A percentile compares a stretch with the other conserved stretches of the same genome.
Conservation (phyloP, 2,113 vertebrate species). For the Charina bottae region DNA sequence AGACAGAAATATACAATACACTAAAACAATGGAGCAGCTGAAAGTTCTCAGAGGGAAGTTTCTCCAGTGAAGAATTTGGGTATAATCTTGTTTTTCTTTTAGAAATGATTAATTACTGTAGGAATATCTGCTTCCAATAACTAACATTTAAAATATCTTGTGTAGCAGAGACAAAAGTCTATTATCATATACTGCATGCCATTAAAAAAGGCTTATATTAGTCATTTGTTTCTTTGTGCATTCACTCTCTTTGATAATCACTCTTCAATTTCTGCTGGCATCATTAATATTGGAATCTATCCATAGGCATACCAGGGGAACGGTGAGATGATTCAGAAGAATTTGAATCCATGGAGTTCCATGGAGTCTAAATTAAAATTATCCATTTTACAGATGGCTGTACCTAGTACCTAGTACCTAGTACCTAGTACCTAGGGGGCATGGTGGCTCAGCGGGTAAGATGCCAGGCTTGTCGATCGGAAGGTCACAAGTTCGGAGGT, state of each 20-base stretch:
- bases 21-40: constrained; percentile 33
- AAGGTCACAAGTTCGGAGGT: too few relatives aligned
- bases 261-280: neutral
- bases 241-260: neutral
- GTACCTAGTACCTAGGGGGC: too few relatives aligned
- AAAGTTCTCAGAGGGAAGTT: constrained; percentile 44
- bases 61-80: constrained; percentile 45
- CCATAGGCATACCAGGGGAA: too few relatives aligned
- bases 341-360: neutral
- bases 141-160: constrained; percentile 23
- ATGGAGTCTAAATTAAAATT: neutral
- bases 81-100: constrained; percentile 46
- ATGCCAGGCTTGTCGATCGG: too few relatives aligned
- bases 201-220: neutral
- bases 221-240: neutral
- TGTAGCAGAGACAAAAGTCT: constrained; percentile 16
- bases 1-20: constrained; percentile 13
- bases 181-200: neutral
- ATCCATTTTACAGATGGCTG: neutral
- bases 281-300: neutral
- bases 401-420: neutral
- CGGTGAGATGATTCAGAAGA: neutral
- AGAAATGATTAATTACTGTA: constrained; percentile 44
- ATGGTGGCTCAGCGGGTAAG: too few relatives aligned
- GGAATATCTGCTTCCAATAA: constrained; percentile 12